Conservation (phyloP, 2,113 vertebrate species). For the Malaclemys terrapin region DNA sequence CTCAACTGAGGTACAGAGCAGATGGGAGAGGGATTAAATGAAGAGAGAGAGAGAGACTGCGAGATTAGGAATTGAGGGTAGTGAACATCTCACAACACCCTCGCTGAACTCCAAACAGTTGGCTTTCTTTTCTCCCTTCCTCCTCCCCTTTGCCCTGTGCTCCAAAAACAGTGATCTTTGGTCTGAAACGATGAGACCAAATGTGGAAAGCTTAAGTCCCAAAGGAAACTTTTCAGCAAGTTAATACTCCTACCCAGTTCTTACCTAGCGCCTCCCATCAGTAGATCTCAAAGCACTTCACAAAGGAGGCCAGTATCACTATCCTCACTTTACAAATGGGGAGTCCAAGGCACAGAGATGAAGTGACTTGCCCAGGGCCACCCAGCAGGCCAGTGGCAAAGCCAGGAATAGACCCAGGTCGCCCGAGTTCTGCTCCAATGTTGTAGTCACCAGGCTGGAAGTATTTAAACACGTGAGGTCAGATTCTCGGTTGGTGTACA, state of each 20-base stretch:
- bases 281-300: background rate
- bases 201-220: background rate
- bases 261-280: background rate
- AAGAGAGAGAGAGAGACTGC: background rate
- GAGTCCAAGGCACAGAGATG: background rate
- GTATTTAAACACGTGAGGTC: background rate
- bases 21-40: background rate
- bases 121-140: background rate
- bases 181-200: background rate
- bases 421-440: background rate
- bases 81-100: background rate
- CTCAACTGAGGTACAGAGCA: background rate
- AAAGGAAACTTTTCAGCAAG: background rate
- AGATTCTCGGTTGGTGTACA: background rate
- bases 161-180: background rate
- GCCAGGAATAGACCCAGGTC: background rate
- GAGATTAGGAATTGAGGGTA: background rate
- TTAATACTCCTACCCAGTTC: background rate
- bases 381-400: background rate
- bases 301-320: background rate
- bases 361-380: background rate
- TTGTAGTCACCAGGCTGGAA: background rate
- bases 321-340: background rate
- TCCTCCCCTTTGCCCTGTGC: accelerated
- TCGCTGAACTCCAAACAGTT: accelerated